These are phyloP conservation scores for Latrodectus hesperus DNA, from an alignment of 2,888 invertebrate genomes.

Conservation along the genomic window DNA sequence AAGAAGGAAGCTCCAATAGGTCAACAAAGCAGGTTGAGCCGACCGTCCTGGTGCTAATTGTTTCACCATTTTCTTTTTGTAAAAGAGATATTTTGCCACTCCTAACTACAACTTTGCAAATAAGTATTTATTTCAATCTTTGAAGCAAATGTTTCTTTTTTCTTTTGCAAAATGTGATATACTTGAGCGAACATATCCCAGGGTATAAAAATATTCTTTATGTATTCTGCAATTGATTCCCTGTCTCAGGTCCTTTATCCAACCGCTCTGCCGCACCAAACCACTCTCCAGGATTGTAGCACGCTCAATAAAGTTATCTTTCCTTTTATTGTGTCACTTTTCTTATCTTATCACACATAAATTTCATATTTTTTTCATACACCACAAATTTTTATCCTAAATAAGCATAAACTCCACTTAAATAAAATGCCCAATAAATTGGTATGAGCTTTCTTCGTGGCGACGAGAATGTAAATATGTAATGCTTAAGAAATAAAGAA, in stretches of 20 bases:
- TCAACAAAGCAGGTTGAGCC: constrained; percentile 58
- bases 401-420: no score
- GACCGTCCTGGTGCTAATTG: constrained; percentile 62
- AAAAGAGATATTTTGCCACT: background rate
- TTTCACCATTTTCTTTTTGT: constrained; percentile 30
- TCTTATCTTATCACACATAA: background rate
- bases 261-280: constrained; percentile 47
- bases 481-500: no score
- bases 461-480: no score
- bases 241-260: constrained; percentile 31
- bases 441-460: no score
- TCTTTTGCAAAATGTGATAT: constrained; percentile 61
- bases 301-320: constrained; percentile 65
- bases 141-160: constrained; percentile 8
- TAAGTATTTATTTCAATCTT: background rate
- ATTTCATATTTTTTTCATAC: background rate
- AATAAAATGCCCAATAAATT: no score
- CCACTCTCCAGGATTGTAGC: constrained; percentile 62
- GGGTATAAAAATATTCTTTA: constrained; percentile 16
- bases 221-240: constrained; percentile 35
- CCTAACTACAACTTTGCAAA: constrained; percentile 2
- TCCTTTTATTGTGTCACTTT: constrained; percentile 37
- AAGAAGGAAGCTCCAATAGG: constrained; percentile 35
- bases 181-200: constrained; percentile 61
- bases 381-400: background rate